These are phyloP conservation scores for Phocoena phocoena DNA, from an alignment of 2,113 vertebrate genomes.

Conservation along the genomic window DNA sequence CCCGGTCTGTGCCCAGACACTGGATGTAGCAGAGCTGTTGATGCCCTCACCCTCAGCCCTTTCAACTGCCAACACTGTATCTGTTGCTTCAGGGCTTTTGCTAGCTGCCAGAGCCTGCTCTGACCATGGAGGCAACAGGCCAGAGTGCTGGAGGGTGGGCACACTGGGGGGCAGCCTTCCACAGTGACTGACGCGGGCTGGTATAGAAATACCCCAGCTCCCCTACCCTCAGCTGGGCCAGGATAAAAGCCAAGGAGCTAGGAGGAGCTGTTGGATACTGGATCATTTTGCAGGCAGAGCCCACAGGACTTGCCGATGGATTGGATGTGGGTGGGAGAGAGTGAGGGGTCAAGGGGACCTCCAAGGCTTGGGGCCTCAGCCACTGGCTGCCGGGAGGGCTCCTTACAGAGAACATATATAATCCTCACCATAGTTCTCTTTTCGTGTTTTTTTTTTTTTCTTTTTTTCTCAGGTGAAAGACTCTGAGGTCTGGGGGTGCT, in stretches of 20 bases:
- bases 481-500: neutral
- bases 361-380: neutral
- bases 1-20: neutral
- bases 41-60: neutral
- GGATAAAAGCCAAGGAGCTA: neutral
- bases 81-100: neutral
- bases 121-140: neutral
- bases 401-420: neutral
- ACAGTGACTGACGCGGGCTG: neutral
- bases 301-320: neutral
- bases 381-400: neutral
- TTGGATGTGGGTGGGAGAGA: neutral
- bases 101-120: neutral
- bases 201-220: neutral
- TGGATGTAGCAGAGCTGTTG: neutral
- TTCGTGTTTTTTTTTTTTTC: neutral
- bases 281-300: neutral
- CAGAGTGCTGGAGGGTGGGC: neutral
- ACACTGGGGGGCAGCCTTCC: fast-evolving
- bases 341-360: neutral
- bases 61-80: neutral
- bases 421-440: neutral
- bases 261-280: neutral
- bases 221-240: neutral
- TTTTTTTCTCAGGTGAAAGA: neutral